Evolutionary conservation across 2,888 invertebrate genomes (phyloP).

Genomic region (Drosophila meridionalis): DNA sequence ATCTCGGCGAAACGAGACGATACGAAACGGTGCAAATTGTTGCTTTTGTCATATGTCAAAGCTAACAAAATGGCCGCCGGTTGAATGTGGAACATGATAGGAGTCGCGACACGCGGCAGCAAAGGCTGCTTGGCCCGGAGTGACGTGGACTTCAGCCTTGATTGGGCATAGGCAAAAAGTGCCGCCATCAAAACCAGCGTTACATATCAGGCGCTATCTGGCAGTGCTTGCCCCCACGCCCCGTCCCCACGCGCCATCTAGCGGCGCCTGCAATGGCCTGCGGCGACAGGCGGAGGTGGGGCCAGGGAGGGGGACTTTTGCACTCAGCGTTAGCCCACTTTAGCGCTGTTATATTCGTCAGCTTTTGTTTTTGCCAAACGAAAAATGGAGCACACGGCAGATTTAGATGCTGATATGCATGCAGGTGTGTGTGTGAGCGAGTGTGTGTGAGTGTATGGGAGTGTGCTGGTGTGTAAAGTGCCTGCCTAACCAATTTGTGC

Average conservation of each 20-base stretch:
- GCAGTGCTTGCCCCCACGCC: conserved; percentile 1
- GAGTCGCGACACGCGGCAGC: conserved; percentile 21
- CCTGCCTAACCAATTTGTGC: conserved; percentile 76
- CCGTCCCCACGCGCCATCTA: conserved; percentile 22
- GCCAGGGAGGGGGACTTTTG: conserved; percentile 37
- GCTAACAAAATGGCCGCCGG: conserved; percentile 56
- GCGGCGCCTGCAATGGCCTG: conserved; percentile 63
- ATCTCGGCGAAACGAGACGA: not conserved
- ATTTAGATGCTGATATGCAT: conserved; percentile 71
- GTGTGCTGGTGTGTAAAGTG: conserved; percentile 61
- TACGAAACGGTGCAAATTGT: conserved; percentile 42
- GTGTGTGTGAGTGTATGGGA: conserved; percentile 36
- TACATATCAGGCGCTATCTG: conserved; percentile 61
- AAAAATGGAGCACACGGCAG: conserved; percentile 74
- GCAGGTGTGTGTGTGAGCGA: conserved; percentile 27
- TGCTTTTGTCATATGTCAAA: conserved; percentile 62
- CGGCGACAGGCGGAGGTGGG: conserved; percentile 37
- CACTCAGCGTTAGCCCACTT: conserved; percentile 75
- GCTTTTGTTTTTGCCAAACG: conserved; percentile 55
- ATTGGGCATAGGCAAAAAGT: conserved; percentile 74
- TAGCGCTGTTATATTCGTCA: conserved; percentile 63
- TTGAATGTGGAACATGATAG: conserved; percentile 42
- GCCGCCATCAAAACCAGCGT: conserved; percentile 70
- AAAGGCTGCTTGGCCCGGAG: conserved; percentile 43
- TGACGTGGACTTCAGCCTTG: conserved; percentile 56